Evolutionary conservation across 2,888 invertebrate genomes (phyloP), one percentile per base, ranked within the genome.

Genomic region (Habrosyne pyritoides): DNA sequence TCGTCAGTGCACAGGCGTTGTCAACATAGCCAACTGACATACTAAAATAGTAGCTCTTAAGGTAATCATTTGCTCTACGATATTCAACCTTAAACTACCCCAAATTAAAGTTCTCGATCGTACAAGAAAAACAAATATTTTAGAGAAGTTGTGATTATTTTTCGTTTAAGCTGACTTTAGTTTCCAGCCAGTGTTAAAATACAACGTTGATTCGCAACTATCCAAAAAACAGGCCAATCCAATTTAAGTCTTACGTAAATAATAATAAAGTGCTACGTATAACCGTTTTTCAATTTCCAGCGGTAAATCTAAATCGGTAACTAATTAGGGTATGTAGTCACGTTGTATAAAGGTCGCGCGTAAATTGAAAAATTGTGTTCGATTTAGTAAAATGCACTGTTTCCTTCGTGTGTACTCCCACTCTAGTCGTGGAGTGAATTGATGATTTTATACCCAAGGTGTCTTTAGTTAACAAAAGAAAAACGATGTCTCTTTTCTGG

Each of bases 361-460:
- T 18, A 42, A 84, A 86, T 86, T 85, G 86, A 80, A 81, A 84
- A 82, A 86, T 85, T 84, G 81, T 73, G 73, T 79, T 80, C 79
- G 78, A 82, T 79, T 76, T 61, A 72, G 65, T 68, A 69, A 72
- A 72, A 53, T 59, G 58, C 67, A 66, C 62, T 22, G 42, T 47
- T 47, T 10, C 28, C 18, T 22, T 50, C 46, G 30, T 22, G 8
- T 42, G 12, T 36, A 42, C 36, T 53, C n/a, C 53, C 24, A 48
- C 42, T 14, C 42, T 2, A 18, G 7, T 42, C 42, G 1, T 8
- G 18, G 14, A 42, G 8, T 42, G 42, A 42, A 42, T 42, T 42
- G 8, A 33, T 33, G 33, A 33, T 33, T n/a, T 18, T n/a, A 2
- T 36, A 14, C 14, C 2, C 28, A 28, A 28, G 28, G n/a, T n/a